phyloP scores from a whole-genome alignment of 2,888 invertebrate species.

The Atethmia centrago region DNA sequence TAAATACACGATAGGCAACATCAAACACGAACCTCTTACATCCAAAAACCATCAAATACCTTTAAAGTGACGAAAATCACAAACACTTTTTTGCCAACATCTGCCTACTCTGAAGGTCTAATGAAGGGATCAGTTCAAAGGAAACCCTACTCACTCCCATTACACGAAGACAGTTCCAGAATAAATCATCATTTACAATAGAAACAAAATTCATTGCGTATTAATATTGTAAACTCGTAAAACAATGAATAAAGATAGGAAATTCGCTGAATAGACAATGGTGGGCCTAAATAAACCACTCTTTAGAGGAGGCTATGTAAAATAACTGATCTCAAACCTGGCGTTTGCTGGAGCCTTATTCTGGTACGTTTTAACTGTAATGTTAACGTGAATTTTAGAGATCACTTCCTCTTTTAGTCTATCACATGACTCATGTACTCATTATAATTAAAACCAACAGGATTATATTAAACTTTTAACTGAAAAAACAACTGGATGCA shows the following conservation, averaged over 20 bases:
- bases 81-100: constrained; percentile 37
- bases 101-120: constrained; percentile 25
- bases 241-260: constrained; percentile 73
- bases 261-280: constrained; percentile 67
- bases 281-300: constrained; percentile 69
- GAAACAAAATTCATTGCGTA: constrained; percentile 71
- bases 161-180: constrained; percentile 55
- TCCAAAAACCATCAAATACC: constrained; percentile 14
- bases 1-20: background rate
- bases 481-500: background rate
- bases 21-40: background rate
- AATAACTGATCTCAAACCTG: constrained; percentile 68
- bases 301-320: constrained; percentile 66
- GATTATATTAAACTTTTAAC: background rate
- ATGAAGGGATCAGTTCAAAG: constrained; percentile 58
- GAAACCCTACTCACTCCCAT: constrained; percentile 55
- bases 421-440: too few species aligned
- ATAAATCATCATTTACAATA: constrained; percentile 73
- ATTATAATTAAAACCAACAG: background rate
- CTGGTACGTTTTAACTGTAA: constrained; percentile 32
- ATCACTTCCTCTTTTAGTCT: too few species aligned
- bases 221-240: constrained; percentile 68
- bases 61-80: constrained; percentile 11
- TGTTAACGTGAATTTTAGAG: background rate
- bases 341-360: constrained; percentile 55